Conservation (phyloP, 2,797 vertebrate species). For the Urophycis tenuis region DNA sequence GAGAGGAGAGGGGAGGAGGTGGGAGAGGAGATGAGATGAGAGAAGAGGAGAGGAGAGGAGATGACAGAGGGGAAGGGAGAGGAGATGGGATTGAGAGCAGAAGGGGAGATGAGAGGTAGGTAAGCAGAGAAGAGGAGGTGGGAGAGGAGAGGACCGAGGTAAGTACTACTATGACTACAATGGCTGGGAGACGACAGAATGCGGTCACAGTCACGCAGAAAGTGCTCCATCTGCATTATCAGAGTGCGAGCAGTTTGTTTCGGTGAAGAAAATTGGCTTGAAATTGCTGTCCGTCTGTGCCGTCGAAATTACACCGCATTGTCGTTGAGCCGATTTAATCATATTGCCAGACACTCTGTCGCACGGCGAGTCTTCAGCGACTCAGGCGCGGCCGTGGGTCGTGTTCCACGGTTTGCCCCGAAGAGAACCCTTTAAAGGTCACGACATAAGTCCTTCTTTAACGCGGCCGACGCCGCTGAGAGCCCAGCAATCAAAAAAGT, state of each 20-base stretch:
- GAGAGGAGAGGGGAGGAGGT: background rate
- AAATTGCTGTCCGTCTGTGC: conserved; percentile 12
- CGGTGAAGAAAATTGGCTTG: conserved; percentile 9
- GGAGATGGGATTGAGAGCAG: background rate
- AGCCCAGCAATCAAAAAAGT: background rate
- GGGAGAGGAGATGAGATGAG: background rate
- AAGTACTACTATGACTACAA: background rate
- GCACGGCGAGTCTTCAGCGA: conserved; percentile 7
- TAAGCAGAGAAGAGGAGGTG: background rate
- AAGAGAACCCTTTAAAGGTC: background rate
- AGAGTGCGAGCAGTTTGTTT: background rate
- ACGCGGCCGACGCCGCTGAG: background rate
- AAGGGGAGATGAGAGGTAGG: background rate
- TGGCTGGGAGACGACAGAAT: background rate
- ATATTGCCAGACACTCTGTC: background rate
- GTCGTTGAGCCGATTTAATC: conserved; percentile 8
- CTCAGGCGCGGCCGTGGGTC: background rate
- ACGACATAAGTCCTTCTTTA: background rate
- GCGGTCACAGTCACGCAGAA: background rate
- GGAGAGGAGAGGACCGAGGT: background rate
- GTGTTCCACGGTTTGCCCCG: background rate
- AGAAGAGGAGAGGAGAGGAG: background rate
- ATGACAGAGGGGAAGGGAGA: background rate
- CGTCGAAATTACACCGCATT: conserved; percentile 8
- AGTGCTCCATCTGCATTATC: background rate